Base-by-base conservation (phyloP, 2,888 invertebrate genomes). In the Petrolisthes cinctipes region DNA sequence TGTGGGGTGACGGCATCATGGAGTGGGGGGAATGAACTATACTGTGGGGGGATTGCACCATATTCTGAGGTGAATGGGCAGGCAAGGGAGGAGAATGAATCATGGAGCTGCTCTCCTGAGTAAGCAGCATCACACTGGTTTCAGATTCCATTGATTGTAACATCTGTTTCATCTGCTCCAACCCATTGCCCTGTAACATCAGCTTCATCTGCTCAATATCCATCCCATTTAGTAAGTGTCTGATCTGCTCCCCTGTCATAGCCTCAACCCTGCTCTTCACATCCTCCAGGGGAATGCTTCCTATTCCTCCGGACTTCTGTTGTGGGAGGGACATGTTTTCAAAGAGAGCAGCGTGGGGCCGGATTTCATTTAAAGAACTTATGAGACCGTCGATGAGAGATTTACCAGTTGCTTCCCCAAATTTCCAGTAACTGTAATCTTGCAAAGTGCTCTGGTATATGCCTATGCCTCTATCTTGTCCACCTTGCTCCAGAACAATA, bases 371-470 rank as follows among this genome's bases (percentile, higher is more conserved):
- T 5, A 88, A 73, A 75, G 82, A 66, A 23, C 66, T 61, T 57
- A 88, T 84, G 11, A 88, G 81, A 17, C 87, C 87, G 57, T 88
- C 87, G 81, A 75, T 73, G 7, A 88, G 80, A 54, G 87, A 37
- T 57, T 84, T 88, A 4, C 87, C 87, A 61, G 83, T 80, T 4
- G 82, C 54, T 61, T 87, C 85, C 14, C 89, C 89, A 88, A 75
- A 89, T 68, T 87, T 89, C 89, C 89, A 89, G 80, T 66, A 85
- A 37, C 85, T 86, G 75, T 89, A 89, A 66, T 89, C 85, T 66
- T 87, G 87, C 57, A 89, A 79, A 5, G 85, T 89, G 4, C 79
- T 80, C 66, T 89, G 85, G 54, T 84, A 89, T n/a, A 83, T 88
- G 23, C 81, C 82, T 56, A 14, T 71, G 54, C 82, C 75, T 51